Percentiles rank a stretch among this genome's conserved stretches.
These are phyloP conservation scores for Jacana jacana DNA, from an alignment of 2,113 vertebrate genomes.

Conservation along the genomic window DNA sequence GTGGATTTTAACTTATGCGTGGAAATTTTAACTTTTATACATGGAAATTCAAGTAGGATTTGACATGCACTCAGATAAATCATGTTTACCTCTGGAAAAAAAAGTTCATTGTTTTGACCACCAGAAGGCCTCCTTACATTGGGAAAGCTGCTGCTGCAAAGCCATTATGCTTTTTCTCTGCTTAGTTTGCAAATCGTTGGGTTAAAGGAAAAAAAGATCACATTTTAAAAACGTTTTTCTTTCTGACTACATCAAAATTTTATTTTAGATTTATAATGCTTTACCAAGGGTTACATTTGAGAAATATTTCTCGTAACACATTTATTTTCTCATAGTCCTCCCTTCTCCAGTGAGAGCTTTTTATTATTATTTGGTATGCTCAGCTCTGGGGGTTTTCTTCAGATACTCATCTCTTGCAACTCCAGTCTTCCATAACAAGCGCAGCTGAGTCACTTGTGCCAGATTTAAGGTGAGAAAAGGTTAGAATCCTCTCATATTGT, in stretches of 20 bases:
- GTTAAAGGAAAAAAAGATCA: neutral
- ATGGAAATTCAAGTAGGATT: neutral
- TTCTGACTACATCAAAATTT: neutral
- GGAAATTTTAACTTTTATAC: neutral
- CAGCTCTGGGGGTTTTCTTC: neutral
- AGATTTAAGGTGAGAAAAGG: neutral
- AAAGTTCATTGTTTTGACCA: slow-evolving; percentile 38
- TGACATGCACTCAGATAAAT: neutral
- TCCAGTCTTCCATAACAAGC: neutral
- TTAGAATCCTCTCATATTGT: neutral
- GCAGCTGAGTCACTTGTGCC: neutral
- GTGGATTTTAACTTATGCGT: neutral
- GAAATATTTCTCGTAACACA: neutral
- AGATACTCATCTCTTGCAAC: neutral
- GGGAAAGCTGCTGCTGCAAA: neutral
- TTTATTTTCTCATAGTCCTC: neutral
- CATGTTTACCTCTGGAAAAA: neutral
- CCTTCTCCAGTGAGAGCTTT: neutral
- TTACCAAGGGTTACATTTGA: neutral
- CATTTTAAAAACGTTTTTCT: neutral
- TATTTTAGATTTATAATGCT: neutral
- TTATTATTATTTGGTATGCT: neutral
- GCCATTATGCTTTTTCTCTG: neutral
- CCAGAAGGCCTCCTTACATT: slow-evolving; percentile 74
- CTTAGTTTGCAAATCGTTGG: neutral